Evolutionary conservation across 2,113 vertebrate genomes (phyloP).

Genomic region (Chaetodon trifascialis): DNA sequence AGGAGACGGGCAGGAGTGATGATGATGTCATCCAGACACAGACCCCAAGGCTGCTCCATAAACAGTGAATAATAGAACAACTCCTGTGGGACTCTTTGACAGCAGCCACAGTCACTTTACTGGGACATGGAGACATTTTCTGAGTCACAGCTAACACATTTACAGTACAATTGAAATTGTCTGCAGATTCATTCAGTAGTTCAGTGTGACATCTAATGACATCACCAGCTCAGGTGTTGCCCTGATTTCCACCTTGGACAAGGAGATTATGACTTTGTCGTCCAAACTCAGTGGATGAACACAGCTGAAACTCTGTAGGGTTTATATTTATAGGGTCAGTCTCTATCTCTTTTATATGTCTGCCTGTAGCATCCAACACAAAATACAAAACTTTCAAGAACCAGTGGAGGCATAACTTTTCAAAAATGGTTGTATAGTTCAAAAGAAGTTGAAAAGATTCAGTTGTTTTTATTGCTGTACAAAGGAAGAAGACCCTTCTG

Average conservation of each 20-base stretch:
- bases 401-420: not conserved
- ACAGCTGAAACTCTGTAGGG: not conserved
- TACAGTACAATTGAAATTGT: constrained; percentile 1
- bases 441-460: constrained; percentile 36
- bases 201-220: constrained; percentile 18
- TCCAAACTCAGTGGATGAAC: not conserved
- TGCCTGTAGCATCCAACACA: not conserved
- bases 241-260: not conserved
- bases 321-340: not conserved
- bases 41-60: constrained; percentile 45
- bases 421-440: not conserved
- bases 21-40: constrained; percentile 53
- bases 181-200: not conserved
- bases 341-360: not conserved
- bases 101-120: constrained; percentile 42
- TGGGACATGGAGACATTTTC: constrained; percentile 20
- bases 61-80: constrained; percentile 64
- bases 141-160: constrained; percentile 18
- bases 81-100: constrained; percentile 50
- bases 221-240: not conserved
- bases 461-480: not conserved
- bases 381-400: not conserved
- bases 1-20: constrained; percentile 13
- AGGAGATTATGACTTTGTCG: not conserved
- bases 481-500: constrained; percentile 9